Percentiles rank a stretch among this genome's conserved stretches.
These are phyloP conservation scores for Stegodyphus dumicola DNA, from an alignment of 1,140 invertebrate genomes.

Conservation along the genomic window DNA sequence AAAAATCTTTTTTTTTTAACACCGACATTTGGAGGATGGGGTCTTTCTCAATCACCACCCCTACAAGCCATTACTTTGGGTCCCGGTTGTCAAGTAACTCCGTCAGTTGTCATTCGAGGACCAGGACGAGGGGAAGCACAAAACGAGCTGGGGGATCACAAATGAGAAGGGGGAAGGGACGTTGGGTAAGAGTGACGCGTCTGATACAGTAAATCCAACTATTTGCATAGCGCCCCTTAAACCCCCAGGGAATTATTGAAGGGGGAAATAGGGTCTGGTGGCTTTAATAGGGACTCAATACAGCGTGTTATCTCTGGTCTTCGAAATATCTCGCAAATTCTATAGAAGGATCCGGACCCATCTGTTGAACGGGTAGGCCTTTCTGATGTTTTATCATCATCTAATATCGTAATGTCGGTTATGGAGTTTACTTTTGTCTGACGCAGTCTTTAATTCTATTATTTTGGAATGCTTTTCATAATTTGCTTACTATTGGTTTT, in stretches of 20 bases:
- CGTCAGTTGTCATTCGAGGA: conserved; percentile 51
- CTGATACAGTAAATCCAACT: conserved; percentile 55
- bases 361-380: conserved; percentile 47
- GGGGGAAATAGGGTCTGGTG: conserved; percentile 53
- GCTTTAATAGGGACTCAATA: conserved; percentile 61
- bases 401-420: conserved; percentile 43
- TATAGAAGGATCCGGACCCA: conserved; percentile 43
- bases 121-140: conserved; percentile 6
- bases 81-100: conserved; percentile 48
- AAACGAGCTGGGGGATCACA: conserved; percentile 9
- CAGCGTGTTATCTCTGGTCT: conserved; percentile 54
- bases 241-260: conserved; percentile 11
- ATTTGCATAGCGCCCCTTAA: conserved; percentile 47
- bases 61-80: conserved; percentile 48
- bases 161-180: conserved; percentile 11
- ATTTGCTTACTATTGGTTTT: neutral
- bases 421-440: conserved; percentile 49
- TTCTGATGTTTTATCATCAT: conserved; percentile 50
- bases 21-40: conserved; percentile 6
- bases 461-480: neutral
- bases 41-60: conserved; percentile 20
- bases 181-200: conserved; percentile 47
- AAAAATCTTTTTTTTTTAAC: conserved; percentile 21
- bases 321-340: conserved; percentile 46
- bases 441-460: conserved; percentile 34